Conservation (phyloP, 2,797 vertebrate genomes). For the Lithobates sylvaticus region DNA sequence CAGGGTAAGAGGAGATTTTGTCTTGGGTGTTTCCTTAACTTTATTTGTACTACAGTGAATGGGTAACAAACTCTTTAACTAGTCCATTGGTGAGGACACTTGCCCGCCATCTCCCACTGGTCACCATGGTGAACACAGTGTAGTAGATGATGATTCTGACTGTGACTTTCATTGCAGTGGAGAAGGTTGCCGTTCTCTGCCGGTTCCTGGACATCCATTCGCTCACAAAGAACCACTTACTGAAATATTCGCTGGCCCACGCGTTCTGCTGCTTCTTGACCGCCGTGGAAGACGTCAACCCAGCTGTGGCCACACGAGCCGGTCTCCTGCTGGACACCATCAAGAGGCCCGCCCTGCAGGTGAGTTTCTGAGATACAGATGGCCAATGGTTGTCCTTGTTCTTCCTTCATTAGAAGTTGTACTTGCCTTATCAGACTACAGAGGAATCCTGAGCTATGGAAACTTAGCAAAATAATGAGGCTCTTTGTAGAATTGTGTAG, state of each 20-base stretch:
- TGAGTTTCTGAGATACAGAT: constrained; percentile 62
- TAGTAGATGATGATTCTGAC: too few relatives aligned
- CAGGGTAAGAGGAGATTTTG: too few relatives aligned
- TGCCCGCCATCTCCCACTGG: too few relatives aligned
- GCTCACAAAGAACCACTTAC: constrained; percentile 94
- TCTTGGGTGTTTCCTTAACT: too few relatives aligned
- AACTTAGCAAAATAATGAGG: too few relatives aligned
- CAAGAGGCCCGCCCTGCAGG: constrained; percentile 95
- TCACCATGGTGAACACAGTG: too few relatives aligned
- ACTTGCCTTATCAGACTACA: too few relatives aligned
- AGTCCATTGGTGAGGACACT: too few relatives aligned
- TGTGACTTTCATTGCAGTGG: constrained; percentile 78
- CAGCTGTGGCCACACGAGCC: constrained; percentile 95
- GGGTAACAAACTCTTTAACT: too few relatives aligned
- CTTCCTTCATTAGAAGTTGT: not conserved
- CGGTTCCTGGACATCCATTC: constrained; percentile 97
- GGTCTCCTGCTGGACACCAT: constrained; percentile 94
- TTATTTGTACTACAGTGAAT: too few relatives aligned
- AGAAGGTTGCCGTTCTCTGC: constrained; percentile 96
- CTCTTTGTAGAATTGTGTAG: too few relatives aligned
- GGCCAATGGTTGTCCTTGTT: not conserved
- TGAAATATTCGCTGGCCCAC: constrained; percentile 96
- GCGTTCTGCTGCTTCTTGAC: constrained; percentile 98
- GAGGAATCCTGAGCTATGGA: too few relatives aligned
- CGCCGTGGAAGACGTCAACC: constrained; percentile 97